Base-by-base conservation (phyloP, 2,888 invertebrate genomes). In the Conistra vaccinii region DNA sequence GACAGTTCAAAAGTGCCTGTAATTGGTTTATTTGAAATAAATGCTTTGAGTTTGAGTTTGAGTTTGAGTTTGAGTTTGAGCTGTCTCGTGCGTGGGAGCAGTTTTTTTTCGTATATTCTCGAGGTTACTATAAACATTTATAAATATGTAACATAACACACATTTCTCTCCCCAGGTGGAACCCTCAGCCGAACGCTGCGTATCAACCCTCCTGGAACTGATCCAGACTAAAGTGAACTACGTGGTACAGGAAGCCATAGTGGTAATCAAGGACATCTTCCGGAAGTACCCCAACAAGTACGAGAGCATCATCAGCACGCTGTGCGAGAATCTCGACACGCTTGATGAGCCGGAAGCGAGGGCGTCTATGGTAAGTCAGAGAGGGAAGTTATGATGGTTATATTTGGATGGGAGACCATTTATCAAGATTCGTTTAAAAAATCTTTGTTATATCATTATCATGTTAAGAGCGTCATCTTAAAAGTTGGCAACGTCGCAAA, bases 191-290 rank as follows among this genome's bases (percentile, higher is more conserved):
- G 99, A 99, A 94, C 97, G 99, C 63, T 99, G 99, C 94, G 99
- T 99, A 0, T 99, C 99, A 7, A 99, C 99, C 0, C 97, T 99
- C 14, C 96, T 99, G 35, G 99, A 99, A 93, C 97, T 99, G 73
- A 99, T 99, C 91, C 99, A 99, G 95, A 99, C 99, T 0, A 99
- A 99, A 97, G 99, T 99, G 32, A 99, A 99, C 97, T 99, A 99
- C 93, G 99, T 99, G 26, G 99, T 99, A 0, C 99, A 99, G 94
- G 99, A 99, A 93, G 99, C 99, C 0, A 99, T 99, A 83, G 99
- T 99, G 20, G 99, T 99, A 35, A 99, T 99, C 91, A 99, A 99
- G 96, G 99, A 99, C 91, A 99, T 99, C 84, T 99, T 99, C 97
- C 97, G 99, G 73, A 99, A 99, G 94, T 99, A 99, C 95, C 99